Conservation (phyloP, 1,140 invertebrate genomes). For the Eumeta japonica region DNA sequence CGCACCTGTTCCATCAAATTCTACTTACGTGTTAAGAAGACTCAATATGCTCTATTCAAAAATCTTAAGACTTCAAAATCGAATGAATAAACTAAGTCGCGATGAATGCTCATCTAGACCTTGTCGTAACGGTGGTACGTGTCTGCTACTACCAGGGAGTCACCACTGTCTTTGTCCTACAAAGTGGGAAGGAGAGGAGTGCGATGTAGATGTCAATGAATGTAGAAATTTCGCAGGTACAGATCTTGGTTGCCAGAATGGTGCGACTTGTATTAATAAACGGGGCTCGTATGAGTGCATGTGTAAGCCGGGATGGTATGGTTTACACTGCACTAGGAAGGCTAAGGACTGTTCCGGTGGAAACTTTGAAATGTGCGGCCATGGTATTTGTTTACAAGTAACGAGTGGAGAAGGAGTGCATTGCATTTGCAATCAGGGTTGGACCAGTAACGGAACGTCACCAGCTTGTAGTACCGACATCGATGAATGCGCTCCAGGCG, state of each 20-base stretch:
- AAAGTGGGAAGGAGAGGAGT: conserved; percentile 76
- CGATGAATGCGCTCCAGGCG: conserved; percentile 74
- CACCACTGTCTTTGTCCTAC: conserved; percentile 72
- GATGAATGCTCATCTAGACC: too few species aligned
- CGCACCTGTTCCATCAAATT: too few species aligned
- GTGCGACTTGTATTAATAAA: conserved; percentile 80
- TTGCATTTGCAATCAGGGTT: conserved; percentile 83
- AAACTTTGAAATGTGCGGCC: conserved; percentile 78
- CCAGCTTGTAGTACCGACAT: conserved; percentile 79
- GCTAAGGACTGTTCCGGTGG: conserved; percentile 71
- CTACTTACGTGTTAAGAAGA: too few species aligned
- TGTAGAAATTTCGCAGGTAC: conserved; percentile 77
- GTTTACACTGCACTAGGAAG: conserved; percentile 76
- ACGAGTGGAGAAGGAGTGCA: conserved; percentile 63
- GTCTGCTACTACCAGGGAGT: too few species aligned
- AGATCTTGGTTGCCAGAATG: conserved; percentile 92
- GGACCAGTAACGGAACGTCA: conserved; percentile 68
- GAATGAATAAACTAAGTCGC: too few species aligned
- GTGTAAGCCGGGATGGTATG: conserved; percentile 76
- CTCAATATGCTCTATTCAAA: too few species aligned
- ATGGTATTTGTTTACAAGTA: conserved; percentile 77
- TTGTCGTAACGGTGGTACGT: too few species aligned
- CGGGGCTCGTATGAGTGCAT: conserved; percentile 79
- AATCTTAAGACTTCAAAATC: too few species aligned
- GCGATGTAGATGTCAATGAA: conserved; percentile 84